A percentile compares a stretch with the other conserved stretches of the same genome.
phyloP scores from a whole-genome alignment of 2,797 vertebrate species.

The Tragopan temminckii region DNA sequence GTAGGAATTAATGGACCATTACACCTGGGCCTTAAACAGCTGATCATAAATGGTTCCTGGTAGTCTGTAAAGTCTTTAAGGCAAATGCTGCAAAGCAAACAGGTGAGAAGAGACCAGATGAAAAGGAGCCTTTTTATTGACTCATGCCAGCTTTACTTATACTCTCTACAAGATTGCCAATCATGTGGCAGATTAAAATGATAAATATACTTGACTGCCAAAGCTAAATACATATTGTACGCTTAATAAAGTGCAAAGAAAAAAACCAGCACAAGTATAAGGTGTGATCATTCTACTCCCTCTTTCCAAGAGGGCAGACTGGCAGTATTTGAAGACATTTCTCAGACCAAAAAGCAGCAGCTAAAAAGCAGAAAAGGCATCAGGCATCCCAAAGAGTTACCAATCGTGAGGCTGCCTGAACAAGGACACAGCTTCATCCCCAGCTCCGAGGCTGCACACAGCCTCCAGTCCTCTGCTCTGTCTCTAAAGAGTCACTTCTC shows the following conservation, averaged over 20 bases:
- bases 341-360: neutral
- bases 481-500: neutral
- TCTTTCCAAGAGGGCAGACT: neutral
- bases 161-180: neutral
- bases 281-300: neutral
- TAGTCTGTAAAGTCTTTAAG: conserved; percentile 6
- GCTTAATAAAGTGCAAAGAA: neutral
- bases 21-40: neutral
- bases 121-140: neutral
- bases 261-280: neutral
- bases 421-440: neutral
- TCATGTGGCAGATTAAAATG: neutral
- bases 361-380: neutral
- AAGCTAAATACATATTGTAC: neutral
- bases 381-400: neutral
- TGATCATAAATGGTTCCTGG: conserved; percentile 10
- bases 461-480: neutral
- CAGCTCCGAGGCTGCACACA: neutral
- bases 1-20: conserved; percentile 4
- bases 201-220: neutral
- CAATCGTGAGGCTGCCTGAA: neutral
- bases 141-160: neutral
- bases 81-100: conserved; percentile 41
- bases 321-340: neutral
- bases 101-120: neutral